These are phyloP conservation scores for Sebastes cheni DNA, from an alignment of 2,797 vertebrate genomes.

Conservation along the genomic window DNA sequence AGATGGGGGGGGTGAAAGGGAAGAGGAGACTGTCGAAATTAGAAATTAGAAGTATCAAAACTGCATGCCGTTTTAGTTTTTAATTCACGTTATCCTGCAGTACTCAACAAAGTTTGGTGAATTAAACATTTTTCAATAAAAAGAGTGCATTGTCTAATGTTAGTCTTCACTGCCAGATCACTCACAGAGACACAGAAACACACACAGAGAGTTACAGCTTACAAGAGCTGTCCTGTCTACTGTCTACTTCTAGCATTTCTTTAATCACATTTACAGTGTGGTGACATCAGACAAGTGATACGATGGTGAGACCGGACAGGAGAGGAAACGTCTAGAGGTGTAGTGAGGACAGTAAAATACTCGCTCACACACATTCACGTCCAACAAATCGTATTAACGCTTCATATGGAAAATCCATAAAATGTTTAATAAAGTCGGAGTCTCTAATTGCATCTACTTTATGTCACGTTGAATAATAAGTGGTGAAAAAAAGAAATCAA, in stretches of 20 bases:
- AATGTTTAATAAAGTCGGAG: neutral
- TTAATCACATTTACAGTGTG: constrained; percentile 75
- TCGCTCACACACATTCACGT: neutral
- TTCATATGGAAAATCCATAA: neutral
- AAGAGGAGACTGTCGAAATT: neutral
- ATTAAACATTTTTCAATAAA: neutral
- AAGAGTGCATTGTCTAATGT: neutral
- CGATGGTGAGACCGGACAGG: constrained; percentile 43
- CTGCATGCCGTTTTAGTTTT: neutral
- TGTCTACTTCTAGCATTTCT: constrained; percentile 66
- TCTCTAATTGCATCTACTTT: neutral
- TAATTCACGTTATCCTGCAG: neutral
- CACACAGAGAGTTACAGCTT: constrained; percentile 11
- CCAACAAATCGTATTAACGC: neutral
- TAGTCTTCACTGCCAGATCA: neutral
- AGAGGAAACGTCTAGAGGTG: constrained; percentile 34
- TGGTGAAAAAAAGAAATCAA: neutral
- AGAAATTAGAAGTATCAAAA: neutral
- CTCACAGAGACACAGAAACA: neutral
- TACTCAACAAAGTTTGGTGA: neutral
- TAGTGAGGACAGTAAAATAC: constrained; percentile 27
- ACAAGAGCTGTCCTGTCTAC: constrained; percentile 30
- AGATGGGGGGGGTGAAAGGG: neutral
- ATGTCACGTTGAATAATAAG: neutral
- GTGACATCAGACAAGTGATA: constrained; percentile 68